Evolutionary conservation across 53 echinoderm and acorn worm species (phyloP).

Genomic region (Antedon mediterranea): DNA sequence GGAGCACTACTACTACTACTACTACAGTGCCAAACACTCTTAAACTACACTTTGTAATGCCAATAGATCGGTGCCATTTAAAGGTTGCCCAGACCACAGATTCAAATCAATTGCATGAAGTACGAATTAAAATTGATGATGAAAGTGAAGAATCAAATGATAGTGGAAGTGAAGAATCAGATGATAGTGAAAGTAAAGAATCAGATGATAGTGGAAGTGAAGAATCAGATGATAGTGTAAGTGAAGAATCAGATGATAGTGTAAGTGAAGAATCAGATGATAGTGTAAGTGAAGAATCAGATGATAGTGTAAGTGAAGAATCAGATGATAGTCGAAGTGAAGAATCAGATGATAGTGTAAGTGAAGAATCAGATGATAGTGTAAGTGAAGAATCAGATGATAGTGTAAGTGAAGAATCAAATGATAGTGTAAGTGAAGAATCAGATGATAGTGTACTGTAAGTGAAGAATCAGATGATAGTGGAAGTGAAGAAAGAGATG

Average conservation of each 20-base stretch:
- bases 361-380: too few species aligned
- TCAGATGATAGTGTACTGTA: too few species aligned
- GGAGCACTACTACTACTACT: neutral
- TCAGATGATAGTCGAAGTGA: neutral
- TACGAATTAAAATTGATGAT: neutral
- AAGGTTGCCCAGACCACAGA: neutral
- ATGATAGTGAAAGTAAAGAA: neutral
- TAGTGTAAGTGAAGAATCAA: too few species aligned
- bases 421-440: too few species aligned
- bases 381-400: too few species aligned
- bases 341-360: too few species aligned
- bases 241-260: neutral
- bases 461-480: too few species aligned
- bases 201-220: neutral
- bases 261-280: too few species aligned
- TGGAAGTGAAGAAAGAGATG: too few species aligned
- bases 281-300: too few species aligned
- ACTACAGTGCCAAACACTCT: neutral
- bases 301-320: neutral
- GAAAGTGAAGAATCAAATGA: neutral
- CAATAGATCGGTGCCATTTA: neutral
- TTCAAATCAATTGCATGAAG: neutral
- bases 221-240: neutral
- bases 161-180: too few species aligned
- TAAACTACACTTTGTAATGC: neutral